Evolutionary conservation across 2,113 vertebrate species (phyloP).

Genomic region (Podarcis cretensis): DNA sequence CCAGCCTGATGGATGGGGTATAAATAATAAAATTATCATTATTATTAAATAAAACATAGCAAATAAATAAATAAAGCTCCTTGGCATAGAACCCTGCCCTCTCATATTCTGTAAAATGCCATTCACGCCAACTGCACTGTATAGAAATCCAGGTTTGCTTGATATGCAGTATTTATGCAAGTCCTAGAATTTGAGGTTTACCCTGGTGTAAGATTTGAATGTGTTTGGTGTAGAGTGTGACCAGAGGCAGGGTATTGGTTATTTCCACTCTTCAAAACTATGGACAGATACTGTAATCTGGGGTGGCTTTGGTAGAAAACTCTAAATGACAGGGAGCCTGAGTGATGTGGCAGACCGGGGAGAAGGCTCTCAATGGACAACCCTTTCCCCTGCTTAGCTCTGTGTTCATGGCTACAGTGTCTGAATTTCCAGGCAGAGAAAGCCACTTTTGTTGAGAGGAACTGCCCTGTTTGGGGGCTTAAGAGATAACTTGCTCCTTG

Average conservation of each 20-base stretch:
- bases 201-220: background rate
- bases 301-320: background rate
- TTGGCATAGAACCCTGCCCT: background rate
- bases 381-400: background rate
- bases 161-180: background rate
- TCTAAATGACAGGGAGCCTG: background rate
- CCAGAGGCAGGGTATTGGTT: background rate
- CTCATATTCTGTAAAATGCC: background rate
- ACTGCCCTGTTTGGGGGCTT: background rate
- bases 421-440: background rate
- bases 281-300: background rate
- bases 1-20: too few species aligned
- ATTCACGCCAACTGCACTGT: too few species aligned
- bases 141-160: background rate
- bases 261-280: background rate
- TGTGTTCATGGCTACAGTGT: background rate
- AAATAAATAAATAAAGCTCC: background rate
- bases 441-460: background rate
- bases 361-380: background rate
- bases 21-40: too few species aligned
- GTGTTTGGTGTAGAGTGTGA: background rate
- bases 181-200: background rate
- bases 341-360: background rate
- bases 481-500: background rate
- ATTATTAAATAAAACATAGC: background rate